These are phyloP conservation scores for Promerops cafer DNA, from an alignment of 2,113 vertebrate species.

Conservation along the genomic window DNA sequence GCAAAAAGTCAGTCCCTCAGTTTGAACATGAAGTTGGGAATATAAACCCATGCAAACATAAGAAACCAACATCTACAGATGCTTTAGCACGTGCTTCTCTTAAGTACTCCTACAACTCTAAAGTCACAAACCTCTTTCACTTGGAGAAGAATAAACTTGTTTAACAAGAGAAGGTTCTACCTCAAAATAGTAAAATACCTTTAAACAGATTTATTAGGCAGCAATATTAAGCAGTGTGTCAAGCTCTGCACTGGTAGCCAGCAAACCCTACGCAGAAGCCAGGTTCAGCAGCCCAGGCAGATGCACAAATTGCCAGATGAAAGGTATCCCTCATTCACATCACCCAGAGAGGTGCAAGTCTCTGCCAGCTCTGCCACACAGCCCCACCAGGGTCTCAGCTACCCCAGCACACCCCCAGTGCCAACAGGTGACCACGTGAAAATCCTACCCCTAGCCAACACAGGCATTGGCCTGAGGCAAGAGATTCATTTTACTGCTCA, in stretches of 20 bases:
- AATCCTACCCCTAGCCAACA: neutral
- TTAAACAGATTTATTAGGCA: neutral
- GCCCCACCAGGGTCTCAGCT: too few relatives aligned
- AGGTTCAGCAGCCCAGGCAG: neutral
- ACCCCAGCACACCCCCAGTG: neutral
- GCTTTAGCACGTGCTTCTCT: rapidly evolving
- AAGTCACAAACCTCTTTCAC: neutral
- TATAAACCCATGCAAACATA: neutral
- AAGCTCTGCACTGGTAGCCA: neutral
- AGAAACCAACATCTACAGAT: neutral
- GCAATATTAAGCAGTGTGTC: neutral
- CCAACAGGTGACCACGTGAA: rapidly evolving
- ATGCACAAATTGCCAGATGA: neutral
- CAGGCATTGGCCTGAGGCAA: neutral
- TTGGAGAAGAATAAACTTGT: neutral
- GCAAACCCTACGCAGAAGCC: neutral
- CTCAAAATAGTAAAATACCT: neutral
- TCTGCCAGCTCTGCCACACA: neutral
- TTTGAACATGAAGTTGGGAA: neutral
- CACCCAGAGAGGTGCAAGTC: neutral
- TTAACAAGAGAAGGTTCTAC: neutral
- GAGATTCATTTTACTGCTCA: neutral
- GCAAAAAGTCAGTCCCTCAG: neutral
- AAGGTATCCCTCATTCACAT: rapidly evolving
- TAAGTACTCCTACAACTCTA: neutral